Conservation (phyloP, 2,888 invertebrate genomes). For the Ischnus inquisitorius region DNA sequence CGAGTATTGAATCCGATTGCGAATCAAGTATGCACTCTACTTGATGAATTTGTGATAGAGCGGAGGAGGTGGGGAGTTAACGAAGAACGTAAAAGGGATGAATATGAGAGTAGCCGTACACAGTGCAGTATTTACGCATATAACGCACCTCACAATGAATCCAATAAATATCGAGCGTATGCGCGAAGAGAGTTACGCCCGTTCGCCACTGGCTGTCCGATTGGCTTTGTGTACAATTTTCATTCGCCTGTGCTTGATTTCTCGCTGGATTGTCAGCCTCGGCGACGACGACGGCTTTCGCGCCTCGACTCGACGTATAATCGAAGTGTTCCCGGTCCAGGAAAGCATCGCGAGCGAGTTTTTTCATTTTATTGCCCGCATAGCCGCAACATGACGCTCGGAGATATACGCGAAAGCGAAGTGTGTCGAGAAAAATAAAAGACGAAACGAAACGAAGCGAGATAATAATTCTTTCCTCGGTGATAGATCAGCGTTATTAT, state of each 20-base stretch:
- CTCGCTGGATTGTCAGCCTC: conserved; percentile 28
- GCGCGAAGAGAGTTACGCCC: conserved; percentile 44
- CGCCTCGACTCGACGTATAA: conserved; percentile 16
- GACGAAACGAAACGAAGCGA: conserved; percentile 3
- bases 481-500: conserved; percentile 44
- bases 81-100: conserved; percentile 30
- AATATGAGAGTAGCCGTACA: conserved; percentile 22
- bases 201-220: conserved; percentile 22
- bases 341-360: conserved; percentile 2
- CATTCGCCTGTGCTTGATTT: conserved; percentile 42
- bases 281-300: neutral
- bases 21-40: conserved; percentile 72
- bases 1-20: conserved; percentile 69
- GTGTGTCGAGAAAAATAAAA: neutral
- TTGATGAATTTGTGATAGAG: conserved; percentile 75
- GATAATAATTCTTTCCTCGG: conserved; percentile 29
- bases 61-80: neutral
- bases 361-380: neutral
- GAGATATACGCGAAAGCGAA: neutral
- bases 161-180: conserved; percentile 76
- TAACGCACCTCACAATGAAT: conserved; percentile 65
- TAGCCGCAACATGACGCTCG: neutral
- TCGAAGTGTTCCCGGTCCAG: neutral
- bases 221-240: conserved; percentile 39
- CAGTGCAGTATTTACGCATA: conserved; percentile 51